Evolutionary conservation across 2,797 vertebrate genomes (phyloP), one percentile per base, ranked within the genome.

Genomic region (Microctenopoma stevenorrisi): DNA sequence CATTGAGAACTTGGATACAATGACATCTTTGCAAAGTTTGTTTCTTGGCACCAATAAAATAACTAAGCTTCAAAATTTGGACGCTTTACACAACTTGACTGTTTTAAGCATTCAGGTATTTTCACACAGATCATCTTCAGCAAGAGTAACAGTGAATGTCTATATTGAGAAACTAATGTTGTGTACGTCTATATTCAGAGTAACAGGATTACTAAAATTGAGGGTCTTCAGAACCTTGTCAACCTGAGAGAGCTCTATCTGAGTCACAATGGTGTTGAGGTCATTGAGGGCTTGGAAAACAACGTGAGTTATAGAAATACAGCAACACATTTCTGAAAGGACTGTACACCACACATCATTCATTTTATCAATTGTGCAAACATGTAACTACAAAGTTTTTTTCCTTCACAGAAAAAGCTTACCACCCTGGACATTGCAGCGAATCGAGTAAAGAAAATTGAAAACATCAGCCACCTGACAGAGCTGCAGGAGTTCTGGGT

Each of bases 11-110:
- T 93, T 98, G 0, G 98, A 99, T 73, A 7, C 89, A 0, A 89
- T 99, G 73, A 48, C 93, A 46, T 94, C 94, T 56, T 91, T 99
- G 81, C 96, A 97, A 84, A 98, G 96, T 87, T 92, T 99, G 89
- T 99, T 98, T 90, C 93, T 99, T 78, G 98, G 98, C n/a, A 99
- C 98, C 74, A 99, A 99, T 93, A 99, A 99, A 93, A 98, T 99
- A 89, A 96, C 94, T 40, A 95, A 95, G 70, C 94, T 99, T 46
- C 97, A 99, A 94, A 98, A 98, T 88, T 64, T 99, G 85, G 98
- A 99, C 16, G 96, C 95, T 0, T 94, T 99, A 65, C 96, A 96
- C 79, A 98, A 89, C 83, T 88, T 99, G 87, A 96, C 95, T 0
- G 96, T 99, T 79, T 95, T 99, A 88, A 99, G 98, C 67, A 96